Base-by-base conservation (phyloP, 1,140 invertebrate species). In the Lepidurus couesii region DNA sequence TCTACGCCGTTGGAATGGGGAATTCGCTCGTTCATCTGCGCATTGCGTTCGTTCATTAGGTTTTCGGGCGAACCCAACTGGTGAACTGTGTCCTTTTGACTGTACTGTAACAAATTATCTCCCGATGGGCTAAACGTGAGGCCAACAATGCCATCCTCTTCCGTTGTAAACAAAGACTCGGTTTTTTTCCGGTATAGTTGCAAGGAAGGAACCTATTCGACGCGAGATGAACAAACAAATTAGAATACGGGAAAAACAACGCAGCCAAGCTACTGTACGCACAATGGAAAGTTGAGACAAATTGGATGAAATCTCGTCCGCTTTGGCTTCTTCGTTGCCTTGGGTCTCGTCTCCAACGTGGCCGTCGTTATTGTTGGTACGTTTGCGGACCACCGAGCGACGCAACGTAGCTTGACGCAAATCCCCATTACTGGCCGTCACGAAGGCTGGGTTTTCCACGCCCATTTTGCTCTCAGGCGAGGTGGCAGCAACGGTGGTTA, bases 101-200 rank as follows among this genome's bases (percentile, higher is more conserved):
- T 77, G 42, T 77, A 45, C 26, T 44, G 53, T 65, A 65, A 16
- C 53, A 65, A 44, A 53, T 80, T 77, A 9, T 80, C 76, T 8
- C 76, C 47, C 10, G 76, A 77, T 11, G 79, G 79, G 42, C 76
- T 78, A 87, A 95, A 95, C 85, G 94, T 93, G 3, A 95, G 88
- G 0, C 93, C 93, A 21, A 94, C 90, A 0, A 95, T 92, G 10
- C 81, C 82, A 77, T 92, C 91, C 74, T 92, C 92, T 83, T 95
- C 93, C 81, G 94, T 92, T 9, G 91, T 90, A 83, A 92, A 94
- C 6, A 93, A 91, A 9, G 92, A 91, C 81, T 93, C 92, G 82
- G 92, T 91, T 82, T 92, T 92, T 83, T 93, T 93, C 45, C 78
- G 75, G 79, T 80, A 80, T 24, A 75, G 78, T 43, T n/a, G 44